phyloP scores from a whole-genome alignment of 2,888 invertebrate species.

The Loripinus fragilis region DNA sequence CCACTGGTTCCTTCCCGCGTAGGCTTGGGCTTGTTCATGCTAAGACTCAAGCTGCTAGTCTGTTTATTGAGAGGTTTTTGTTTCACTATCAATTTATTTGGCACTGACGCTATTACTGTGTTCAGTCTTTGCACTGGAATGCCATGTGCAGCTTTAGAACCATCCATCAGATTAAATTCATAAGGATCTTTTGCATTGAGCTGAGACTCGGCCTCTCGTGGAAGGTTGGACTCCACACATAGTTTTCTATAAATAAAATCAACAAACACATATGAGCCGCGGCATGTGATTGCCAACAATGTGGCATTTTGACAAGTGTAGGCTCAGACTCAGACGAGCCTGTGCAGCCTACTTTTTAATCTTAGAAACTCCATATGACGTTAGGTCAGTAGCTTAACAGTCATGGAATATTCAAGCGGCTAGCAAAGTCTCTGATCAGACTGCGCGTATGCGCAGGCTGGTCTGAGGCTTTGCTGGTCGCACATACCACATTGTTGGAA shows the following conservation, averaged over 20 bases:
- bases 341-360: too few relatives aligned
- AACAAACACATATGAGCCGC: too few relatives aligned
- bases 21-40: constrained; percentile 60
- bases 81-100: constrained; percentile 64
- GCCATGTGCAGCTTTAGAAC: constrained; percentile 8
- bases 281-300: too few relatives aligned
- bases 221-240: constrained; percentile 81
- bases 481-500: too few relatives aligned
- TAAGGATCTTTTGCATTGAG: constrained; percentile 79
- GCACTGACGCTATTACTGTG: constrained; percentile 32
- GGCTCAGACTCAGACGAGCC: too few relatives aligned
- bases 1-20: constrained; percentile 60
- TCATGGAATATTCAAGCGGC: too few relatives aligned
- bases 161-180: constrained; percentile 72
- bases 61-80: constrained; percentile 58
- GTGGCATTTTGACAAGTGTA: too few relatives aligned
- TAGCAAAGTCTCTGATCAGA: too few relatives aligned
- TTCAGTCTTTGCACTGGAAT: constrained; percentile 1
- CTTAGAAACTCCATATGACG: too few relatives aligned
- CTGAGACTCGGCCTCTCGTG: constrained; percentile 74
- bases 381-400: too few relatives aligned
- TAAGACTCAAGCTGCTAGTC: constrained; percentile 18
- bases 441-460: too few relatives aligned
- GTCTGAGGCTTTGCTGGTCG: too few relatives aligned
- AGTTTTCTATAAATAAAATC: constrained; percentile 77